Evolutionary conservation across 2,113 vertebrate genomes (phyloP), one percentile per base, ranked within the genome.

Genomic region (Hemibagrus wyckioides): DNA sequence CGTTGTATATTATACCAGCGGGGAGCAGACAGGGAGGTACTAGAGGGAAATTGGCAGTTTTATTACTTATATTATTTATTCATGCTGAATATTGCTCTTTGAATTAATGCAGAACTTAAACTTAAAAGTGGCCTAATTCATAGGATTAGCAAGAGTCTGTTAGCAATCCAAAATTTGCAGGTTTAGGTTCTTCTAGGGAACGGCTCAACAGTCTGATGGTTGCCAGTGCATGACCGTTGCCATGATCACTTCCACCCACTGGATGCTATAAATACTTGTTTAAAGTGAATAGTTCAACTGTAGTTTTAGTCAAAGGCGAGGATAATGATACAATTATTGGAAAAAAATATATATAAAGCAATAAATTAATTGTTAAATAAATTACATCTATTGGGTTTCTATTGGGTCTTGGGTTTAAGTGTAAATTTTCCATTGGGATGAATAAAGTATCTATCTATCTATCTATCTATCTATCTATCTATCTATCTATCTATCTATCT

Each of bases 61-160:
- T 83, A 83, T 83, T 83, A 33, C 28, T n/a, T 59, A 19, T 14
- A n/a, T 83, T 30, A 83, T 50, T 83, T 83, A 83, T 65, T 83
- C 15, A 83, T 50, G 41, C 81, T n/a, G 81, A 83, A 44, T 65
- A 54, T 48, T 63, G 41, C 41, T 50, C 36, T 63, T 59, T 59
- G 52, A 81, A 25, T 39, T 59, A 21, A 57, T 81, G 33, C 54
- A 54, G 14, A 44, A 48, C 41, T 15, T 65, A 65, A 83, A n/a
- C 14, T 30, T 65, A 44, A 44, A 63, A 21, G 28, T 83, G 14
- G 25, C 14, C 25, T 83, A 83, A 83, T 50, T 30, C 1, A 8
- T 14, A 48, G 28, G 41, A 65, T 65, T 30, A 83, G 15, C 59
- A 83, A 83, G 39, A 48, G 25, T 48, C 44, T 11, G 36, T n/a